Conservation (phyloP, 2,113 vertebrate species). For the Dissostichus mawsoni region DNA sequence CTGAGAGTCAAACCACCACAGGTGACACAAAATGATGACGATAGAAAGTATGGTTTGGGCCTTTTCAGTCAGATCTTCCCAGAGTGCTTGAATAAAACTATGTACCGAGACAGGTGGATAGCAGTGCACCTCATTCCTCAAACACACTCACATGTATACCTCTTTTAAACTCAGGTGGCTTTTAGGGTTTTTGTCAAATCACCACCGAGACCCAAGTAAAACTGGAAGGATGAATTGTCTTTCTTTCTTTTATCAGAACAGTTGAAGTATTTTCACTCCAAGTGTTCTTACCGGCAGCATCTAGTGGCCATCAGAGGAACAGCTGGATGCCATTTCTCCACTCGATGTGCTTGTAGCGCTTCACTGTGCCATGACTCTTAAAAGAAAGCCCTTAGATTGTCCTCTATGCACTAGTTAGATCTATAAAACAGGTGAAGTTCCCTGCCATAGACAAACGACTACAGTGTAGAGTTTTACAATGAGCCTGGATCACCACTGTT, state of each 20-base stretch:
- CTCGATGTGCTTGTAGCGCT: neutral
- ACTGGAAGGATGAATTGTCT: neutral
- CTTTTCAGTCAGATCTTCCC: no score
- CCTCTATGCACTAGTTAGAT: neutral
- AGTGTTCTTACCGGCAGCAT: neutral
- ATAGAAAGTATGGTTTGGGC: no score
- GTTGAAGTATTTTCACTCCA: neutral
- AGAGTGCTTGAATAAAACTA: no score
- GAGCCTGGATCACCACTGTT: no score
- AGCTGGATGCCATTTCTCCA: neutral
- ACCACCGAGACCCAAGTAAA: neutral
- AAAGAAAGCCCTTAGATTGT: neutral
- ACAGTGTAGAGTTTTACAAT: neutral
- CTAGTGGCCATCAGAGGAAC: neutral
- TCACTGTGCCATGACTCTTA: neutral
- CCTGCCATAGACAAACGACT: neutral
- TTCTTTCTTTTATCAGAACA: neutral
- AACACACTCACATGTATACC: no score
- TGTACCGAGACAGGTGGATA: neutral
- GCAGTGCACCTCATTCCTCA: neutral
- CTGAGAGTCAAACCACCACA: no score
- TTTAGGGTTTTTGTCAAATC: neutral
- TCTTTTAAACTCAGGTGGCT: no score
- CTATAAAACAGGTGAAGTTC: neutral
- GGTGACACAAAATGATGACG: no score